Evolutionary conservation across 2,888 invertebrate genomes (phyloP).

Genomic region (Lochmaea capreae): DNA sequence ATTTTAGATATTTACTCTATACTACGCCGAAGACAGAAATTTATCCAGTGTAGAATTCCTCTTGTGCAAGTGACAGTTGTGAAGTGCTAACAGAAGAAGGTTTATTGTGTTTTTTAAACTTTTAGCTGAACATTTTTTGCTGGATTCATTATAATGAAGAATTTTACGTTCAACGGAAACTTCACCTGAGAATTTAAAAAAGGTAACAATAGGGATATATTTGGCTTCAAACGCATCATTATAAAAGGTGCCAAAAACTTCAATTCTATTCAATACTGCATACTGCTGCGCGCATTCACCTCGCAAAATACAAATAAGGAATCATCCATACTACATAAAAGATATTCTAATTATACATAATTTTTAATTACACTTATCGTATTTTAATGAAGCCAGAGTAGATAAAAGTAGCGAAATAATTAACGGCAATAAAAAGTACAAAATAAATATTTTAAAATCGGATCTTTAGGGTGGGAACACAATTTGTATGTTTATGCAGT

Average conservation of each 20-base stretch:
- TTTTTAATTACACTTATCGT: too few species aligned
- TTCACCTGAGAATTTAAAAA: not conserved
- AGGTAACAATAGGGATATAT: not conserved
- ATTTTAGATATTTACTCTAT: conserved; percentile 6
- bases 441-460: too few species aligned
- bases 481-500: too few species aligned
- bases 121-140: not conserved
- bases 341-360: too few species aligned
- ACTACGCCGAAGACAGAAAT: not conserved
- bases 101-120: not conserved
- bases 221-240: not conserved
- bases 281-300: too few species aligned
- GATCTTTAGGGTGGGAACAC: too few species aligned
- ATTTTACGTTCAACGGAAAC: not conserved
- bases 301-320: too few species aligned
- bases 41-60: not conserved
- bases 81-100: not conserved
- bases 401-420: too few species aligned
- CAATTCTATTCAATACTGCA: too few species aligned
- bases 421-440: too few species aligned
- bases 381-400: too few species aligned
- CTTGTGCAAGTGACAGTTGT: conserved; percentile 4
- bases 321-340: too few species aligned
- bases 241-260: not conserved
- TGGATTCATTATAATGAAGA: conserved; percentile 3